phyloP scores from a whole-genome alignment of 2,888 invertebrate genomes.

The Lithophane socia region DNA sequence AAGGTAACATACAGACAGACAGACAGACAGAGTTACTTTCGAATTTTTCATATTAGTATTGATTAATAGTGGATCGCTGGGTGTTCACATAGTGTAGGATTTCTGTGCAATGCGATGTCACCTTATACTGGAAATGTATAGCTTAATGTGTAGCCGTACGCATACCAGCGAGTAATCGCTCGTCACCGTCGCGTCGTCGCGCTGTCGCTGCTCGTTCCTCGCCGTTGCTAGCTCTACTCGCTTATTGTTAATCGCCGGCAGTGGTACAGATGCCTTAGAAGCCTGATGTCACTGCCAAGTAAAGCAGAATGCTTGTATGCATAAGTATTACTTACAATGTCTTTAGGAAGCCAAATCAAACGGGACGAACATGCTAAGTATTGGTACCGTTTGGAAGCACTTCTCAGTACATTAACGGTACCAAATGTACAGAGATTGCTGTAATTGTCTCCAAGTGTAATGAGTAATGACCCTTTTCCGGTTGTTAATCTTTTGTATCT shows the following conservation, averaged over 20 bases:
- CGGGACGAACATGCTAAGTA: constrained; percentile 40
- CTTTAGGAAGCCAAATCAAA: constrained; percentile 29
- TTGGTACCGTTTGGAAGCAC: constrained; percentile 40
- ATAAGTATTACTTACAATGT: constrained; percentile 45
- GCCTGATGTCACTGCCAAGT: constrained; percentile 61
- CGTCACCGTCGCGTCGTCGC: no score
- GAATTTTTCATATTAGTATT: no score
- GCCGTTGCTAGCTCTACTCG: background rate
- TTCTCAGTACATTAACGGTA: constrained; percentile 53
- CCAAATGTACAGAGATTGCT: constrained; percentile 36
- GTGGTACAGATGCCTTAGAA: background rate
- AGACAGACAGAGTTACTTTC: no score
- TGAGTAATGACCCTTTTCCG: constrained; percentile 46
- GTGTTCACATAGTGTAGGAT: no score
- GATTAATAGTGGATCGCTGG: no score
- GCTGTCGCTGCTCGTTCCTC: no score
- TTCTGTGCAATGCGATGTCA: no score
- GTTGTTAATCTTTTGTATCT: constrained; percentile 24
- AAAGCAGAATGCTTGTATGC: constrained; percentile 43
- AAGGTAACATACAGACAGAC: no score
- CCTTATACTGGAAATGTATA: no score
- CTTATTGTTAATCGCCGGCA: background rate
- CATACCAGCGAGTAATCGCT: background rate
- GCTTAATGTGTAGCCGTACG: no score
- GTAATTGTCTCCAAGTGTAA: constrained; percentile 40